A percentile compares a stretch with the other conserved stretches of the same genome.
phyloP scores from a whole-genome alignment of 2,797 vertebrate species.

The Anguilla pacifica region DNA sequence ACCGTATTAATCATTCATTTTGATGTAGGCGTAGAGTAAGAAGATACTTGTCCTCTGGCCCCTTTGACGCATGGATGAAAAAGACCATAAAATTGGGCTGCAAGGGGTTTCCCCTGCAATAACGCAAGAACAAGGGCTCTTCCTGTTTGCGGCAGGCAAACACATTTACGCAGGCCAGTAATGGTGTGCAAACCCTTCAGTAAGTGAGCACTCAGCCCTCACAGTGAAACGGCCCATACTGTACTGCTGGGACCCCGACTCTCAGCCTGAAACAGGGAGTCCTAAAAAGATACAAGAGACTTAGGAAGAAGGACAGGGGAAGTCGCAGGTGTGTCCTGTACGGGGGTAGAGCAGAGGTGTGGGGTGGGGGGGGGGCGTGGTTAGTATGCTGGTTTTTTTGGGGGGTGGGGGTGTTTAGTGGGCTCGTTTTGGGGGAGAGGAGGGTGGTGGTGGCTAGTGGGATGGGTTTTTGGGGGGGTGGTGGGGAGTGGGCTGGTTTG shows the following conservation, averaged over 20 bases:
- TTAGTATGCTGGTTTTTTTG: too few species aligned
- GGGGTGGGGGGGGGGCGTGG: not conserved
- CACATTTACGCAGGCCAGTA: slow-evolving; percentile 7
- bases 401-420: too few species aligned
- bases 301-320: not conserved
- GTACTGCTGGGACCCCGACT: not conserved
- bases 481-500: too few species aligned
- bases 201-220: not conserved
- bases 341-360: too few species aligned
- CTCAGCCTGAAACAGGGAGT: not conserved
- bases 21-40: not conserved
- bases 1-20: not conserved
- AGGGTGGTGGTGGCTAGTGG: not conserved
- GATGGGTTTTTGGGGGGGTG: not conserved
- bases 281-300: slow-evolving; percentile 1
- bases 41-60: not conserved
- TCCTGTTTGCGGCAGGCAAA: slow-evolving; percentile 26
- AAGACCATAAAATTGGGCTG: slow-evolving; percentile 18
- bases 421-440: too few species aligned
- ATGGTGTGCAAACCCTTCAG: not conserved
- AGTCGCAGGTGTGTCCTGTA: too few species aligned
- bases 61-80: not conserved
- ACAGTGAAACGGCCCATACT: not conserved
- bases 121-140: not conserved
- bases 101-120: not conserved